Evolutionary conservation across 1,140 invertebrate species (phyloP).

Genomic region (Stegodyphus mimosarum): DNA sequence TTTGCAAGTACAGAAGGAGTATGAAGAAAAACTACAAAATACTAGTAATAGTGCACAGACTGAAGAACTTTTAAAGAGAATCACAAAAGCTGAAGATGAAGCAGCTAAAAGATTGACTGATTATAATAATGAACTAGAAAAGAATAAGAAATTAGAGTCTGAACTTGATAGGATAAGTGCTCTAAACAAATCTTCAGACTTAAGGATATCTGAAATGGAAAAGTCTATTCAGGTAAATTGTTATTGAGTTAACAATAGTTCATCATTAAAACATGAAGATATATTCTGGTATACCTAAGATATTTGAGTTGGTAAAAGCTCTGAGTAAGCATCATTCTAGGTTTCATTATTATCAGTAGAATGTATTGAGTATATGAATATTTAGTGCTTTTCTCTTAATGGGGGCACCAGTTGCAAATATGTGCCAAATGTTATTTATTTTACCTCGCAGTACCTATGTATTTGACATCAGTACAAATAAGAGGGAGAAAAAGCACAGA

Average conservation of each 20-base stretch:
- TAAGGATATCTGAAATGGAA: slow-evolving; percentile 12
- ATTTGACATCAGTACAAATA: no score
- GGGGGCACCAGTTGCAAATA: no score
- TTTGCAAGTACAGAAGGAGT: slow-evolving; percentile 1
- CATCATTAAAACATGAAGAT: no score
- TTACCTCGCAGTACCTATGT: no score
- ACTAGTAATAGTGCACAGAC: not conserved
- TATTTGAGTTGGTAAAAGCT: no score
- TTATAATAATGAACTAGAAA: slow-evolving; percentile 48
- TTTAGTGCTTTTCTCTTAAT: no score
- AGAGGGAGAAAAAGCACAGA: no score
- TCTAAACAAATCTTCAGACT: slow-evolving; percentile 20
- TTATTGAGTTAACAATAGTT: not conserved
- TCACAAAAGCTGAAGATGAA: slow-evolving; percentile 30
- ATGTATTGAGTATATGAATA: no score
- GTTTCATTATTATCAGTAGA: no score
- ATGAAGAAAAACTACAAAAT: slow-evolving; percentile 24
- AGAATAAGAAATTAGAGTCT: slow-evolving; percentile 26
- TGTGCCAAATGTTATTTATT: no score
- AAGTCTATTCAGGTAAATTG: slow-evolving; percentile 25
- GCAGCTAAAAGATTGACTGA: slow-evolving; percentile 23
- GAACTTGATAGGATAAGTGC: slow-evolving; percentile 19
- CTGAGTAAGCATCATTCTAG: no score
- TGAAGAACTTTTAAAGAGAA: slow-evolving; percentile 7
- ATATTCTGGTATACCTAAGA: no score